These are phyloP conservation scores for Pseudonaja textilis DNA, from an alignment of 2,113 vertebrate species.

Conservation along the genomic window DNA sequence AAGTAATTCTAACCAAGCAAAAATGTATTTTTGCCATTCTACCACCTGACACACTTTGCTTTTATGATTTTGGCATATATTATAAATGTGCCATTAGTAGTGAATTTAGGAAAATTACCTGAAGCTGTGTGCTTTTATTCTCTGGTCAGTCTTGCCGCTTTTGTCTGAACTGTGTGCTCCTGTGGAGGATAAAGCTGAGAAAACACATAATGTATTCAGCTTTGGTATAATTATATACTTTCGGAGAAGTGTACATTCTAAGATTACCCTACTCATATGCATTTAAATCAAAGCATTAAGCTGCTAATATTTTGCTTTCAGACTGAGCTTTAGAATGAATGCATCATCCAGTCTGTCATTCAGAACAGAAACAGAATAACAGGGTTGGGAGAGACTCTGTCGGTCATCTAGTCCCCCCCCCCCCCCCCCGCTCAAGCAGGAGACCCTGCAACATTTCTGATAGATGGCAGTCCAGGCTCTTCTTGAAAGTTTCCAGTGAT, in stretches of 20 bases:
- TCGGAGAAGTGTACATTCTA: not conserved
- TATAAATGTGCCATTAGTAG: slow-evolving; percentile 37
- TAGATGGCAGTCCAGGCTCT: too few species aligned
- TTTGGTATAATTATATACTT: slow-evolving; percentile 21
- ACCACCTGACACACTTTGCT: slow-evolving; percentile 1
- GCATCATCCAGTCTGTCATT: not conserved
- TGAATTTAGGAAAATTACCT: slow-evolving; percentile 38
- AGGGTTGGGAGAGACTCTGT: too few species aligned
- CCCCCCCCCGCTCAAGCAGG: too few species aligned
- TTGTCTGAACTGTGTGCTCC: slow-evolving; percentile 16
- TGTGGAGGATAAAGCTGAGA: slow-evolving; percentile 12
- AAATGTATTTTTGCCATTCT: slow-evolving; percentile 14
- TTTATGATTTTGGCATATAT: slow-evolving; percentile 23
- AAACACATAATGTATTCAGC: slow-evolving; percentile 3
- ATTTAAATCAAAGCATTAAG: slow-evolving; percentile 34
- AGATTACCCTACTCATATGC: slow-evolving; percentile 14
- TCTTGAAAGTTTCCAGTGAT: too few species aligned
- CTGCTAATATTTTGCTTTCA: slow-evolving; percentile 15
- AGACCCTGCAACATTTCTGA: too few species aligned
- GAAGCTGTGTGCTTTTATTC: slow-evolving; percentile 35
- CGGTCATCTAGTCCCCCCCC: too few species aligned
- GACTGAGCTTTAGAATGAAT: slow-evolving; percentile 5
- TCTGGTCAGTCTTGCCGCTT: slow-evolving; percentile 36
- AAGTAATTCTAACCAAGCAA: not conserved
- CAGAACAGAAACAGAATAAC: too few species aligned